Percentiles rank a stretch among this genome's conserved stretches.
phyloP scores from a whole-genome alignment of 2,888 invertebrate genomes.

The Hydraecia micacea region DNA sequence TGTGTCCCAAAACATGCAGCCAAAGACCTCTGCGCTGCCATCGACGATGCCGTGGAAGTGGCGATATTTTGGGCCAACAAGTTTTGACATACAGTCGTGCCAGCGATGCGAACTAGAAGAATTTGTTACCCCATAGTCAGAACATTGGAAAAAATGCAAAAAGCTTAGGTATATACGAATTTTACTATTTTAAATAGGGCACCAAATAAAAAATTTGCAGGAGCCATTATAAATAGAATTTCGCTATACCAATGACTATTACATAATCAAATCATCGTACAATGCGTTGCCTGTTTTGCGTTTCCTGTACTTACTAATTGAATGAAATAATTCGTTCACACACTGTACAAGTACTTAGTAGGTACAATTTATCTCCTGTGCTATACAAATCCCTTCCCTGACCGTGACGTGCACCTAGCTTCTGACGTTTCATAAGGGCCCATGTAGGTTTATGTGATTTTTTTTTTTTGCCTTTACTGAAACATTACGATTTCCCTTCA shows the following conservation, averaged over 20 bases:
- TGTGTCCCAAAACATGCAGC: too few species aligned
- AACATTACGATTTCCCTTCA: constrained; percentile 10
- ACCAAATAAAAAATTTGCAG: not conserved
- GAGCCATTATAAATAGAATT: not conserved
- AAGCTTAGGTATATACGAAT: not conserved
- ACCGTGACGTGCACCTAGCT: not conserved
- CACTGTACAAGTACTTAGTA: not conserved
- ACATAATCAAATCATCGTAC: not conserved
- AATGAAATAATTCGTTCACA: constrained; percentile 3
- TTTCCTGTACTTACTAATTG: not conserved
- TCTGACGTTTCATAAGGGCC: too few species aligned
- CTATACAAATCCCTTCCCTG: not conserved
- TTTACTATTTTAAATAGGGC: not conserved
- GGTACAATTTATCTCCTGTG: constrained; percentile 17
- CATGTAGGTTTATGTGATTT: too few species aligned
- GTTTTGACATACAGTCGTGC: too few species aligned
- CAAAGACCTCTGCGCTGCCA: too few species aligned
- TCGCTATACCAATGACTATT: not conserved
- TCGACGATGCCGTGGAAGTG: too few species aligned
- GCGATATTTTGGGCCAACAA: too few species aligned
- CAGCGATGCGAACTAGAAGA: fast-evolving
- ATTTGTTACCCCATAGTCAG: not conserved
- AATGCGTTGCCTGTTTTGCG: not conserved
- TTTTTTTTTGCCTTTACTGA: not conserved
- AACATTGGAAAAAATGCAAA: not conserved